Conservation (phyloP, 2,888 invertebrate species). For the Furcula furcula region DNA sequence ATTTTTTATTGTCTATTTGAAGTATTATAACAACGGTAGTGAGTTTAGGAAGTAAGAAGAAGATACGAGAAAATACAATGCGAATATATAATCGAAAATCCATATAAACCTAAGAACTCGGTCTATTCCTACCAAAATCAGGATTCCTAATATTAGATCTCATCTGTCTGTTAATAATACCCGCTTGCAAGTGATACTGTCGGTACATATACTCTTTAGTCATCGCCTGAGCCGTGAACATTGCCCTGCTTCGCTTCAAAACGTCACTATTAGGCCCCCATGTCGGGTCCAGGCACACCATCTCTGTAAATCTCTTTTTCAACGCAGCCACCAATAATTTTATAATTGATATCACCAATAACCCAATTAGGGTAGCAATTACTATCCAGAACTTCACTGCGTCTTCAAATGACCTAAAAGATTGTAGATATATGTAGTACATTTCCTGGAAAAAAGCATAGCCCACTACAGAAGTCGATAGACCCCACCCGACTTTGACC, state of each 20-base stretch:
- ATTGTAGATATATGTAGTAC: conserved; percentile 5
- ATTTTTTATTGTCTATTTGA: too few species aligned
- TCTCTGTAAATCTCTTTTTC: conserved; percentile 30
- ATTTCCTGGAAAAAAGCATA: conserved; percentile 44
- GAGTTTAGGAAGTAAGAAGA: too few species aligned
- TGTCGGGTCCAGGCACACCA: conserved; percentile 38
- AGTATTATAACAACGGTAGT: too few species aligned
- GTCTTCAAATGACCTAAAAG: not conserved
- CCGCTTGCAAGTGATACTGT: conserved; percentile 70
- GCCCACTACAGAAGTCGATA: conserved; percentile 32
- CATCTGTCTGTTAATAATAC: conserved; percentile 54
- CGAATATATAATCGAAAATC: not conserved
- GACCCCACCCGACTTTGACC: conserved; percentile 53
- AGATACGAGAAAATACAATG: not conserved
- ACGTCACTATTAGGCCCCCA: conserved; percentile 66
- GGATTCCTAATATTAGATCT: conserved; percentile 41
- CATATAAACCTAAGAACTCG: not conserved
- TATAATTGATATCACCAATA: conserved; percentile 20
- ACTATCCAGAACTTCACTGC: conserved; percentile 26
- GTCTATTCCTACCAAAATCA: not conserved
- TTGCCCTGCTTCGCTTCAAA: conserved; percentile 62
- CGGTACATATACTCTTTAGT: conserved; percentile 76
- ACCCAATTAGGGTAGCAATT: conserved; percentile 10
- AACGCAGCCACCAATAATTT: conserved; percentile 36
- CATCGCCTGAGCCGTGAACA: conserved; percentile 76